Evolutionary conservation across 2,888 invertebrate species (phyloP).

Genomic region (Cyclophora albipunctata): DNA sequence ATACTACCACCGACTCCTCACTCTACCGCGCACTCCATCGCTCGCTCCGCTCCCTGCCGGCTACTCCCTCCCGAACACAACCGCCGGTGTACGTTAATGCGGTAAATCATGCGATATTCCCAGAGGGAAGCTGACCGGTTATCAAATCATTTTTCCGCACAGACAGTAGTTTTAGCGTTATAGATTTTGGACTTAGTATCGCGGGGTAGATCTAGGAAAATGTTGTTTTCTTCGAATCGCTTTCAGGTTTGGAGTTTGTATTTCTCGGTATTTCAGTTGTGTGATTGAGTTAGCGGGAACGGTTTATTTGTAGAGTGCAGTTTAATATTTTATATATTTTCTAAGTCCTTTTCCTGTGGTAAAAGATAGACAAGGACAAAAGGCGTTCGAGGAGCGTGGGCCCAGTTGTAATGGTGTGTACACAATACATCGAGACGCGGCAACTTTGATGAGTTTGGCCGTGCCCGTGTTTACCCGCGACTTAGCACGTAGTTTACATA

Average conservation of each 20-base stretch:
- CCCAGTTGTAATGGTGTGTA: too few relatives aligned
- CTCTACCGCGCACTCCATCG: constrained; percentile 21
- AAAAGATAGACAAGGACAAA: not conserved
- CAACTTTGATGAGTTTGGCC: too few relatives aligned
- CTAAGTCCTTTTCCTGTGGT: not conserved
- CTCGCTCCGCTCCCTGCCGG: constrained; percentile 5
- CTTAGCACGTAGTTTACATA: too few relatives aligned
- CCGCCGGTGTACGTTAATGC: constrained; percentile 23
- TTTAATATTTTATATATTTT: not conserved
- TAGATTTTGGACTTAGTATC: constrained; percentile 63
- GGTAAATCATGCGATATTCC: constrained; percentile 17
- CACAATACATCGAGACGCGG: too few relatives aligned
- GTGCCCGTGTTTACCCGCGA: too few relatives aligned
- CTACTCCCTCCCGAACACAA: not conserved
- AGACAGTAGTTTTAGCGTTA: constrained; percentile 58
- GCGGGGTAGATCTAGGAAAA: constrained; percentile 40
- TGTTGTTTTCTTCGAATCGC: constrained; percentile 11
- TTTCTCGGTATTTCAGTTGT: too few relatives aligned
- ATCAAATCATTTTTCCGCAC: constrained; percentile 56
- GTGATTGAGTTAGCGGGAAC: too few relatives aligned
- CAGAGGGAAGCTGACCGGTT: constrained; percentile 31
- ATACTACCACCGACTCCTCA: constrained; percentile 33
- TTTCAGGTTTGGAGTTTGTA: not conserved
- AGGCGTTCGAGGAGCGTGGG: too few relatives aligned
- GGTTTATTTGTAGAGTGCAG: not conserved